Percentiles rank a stretch among this genome's conserved stretches.
These are phyloP conservation scores for Nothoprocta perdicaria DNA, from an alignment of 2,113 vertebrate genomes.

Conservation along the genomic window DNA sequence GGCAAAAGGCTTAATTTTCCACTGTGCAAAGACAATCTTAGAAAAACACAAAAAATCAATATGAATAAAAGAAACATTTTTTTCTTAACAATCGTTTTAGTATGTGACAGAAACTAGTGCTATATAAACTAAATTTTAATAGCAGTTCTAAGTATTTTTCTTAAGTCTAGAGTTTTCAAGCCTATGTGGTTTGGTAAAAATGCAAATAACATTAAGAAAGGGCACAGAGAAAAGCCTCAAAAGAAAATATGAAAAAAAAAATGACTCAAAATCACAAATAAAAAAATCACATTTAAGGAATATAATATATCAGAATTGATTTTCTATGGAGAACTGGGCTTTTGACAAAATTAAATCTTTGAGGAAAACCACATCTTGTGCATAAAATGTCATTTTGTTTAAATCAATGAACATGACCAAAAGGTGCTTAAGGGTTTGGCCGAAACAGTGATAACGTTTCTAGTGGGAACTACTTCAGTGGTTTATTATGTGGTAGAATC, in stretches of 20 bases:
- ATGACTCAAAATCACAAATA: neutral
- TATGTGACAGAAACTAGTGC: neutral
- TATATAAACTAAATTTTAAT: neutral
- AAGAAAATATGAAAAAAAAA: neutral
- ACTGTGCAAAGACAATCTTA: neutral
- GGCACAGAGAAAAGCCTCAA: neutral
- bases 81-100: neutral
- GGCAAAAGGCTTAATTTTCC: neutral
- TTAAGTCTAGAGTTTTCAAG: neutral
- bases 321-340: neutral
- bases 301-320: neutral
- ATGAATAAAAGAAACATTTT: neutral
- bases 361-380: neutral
- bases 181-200: neutral
- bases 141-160: neutral
- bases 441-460: neutral
- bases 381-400: neutral
- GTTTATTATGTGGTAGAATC: neutral
- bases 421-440: neutral
- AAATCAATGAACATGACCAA: conserved; percentile 1
- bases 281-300: neutral
- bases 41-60: neutral
- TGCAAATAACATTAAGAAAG: neutral
- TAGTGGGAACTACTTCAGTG: neutral
- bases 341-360: neutral